A percentile compares a stretch with the other conserved stretches of the same genome.
Evolutionary conservation across 2,888 invertebrate genomes (phyloP).

Genomic region (Timandra comae): DNA sequence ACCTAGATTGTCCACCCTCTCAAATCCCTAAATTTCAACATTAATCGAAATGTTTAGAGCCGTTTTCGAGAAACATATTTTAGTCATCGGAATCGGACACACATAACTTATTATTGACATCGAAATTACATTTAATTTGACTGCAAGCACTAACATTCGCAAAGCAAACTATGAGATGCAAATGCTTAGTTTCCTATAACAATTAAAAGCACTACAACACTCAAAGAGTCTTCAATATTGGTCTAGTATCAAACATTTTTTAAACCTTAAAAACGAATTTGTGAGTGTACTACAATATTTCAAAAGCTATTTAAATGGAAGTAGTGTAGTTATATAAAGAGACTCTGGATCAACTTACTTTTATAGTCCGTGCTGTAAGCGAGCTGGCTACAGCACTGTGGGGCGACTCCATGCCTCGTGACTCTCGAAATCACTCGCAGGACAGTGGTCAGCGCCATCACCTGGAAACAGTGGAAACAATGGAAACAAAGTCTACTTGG

Average conservation of each 20-base stretch:
- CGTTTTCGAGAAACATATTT: no score
- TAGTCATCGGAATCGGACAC: no score
- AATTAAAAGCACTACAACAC: not conserved
- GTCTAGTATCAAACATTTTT: not conserved
- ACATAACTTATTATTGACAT: no score
- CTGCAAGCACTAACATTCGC: no score
- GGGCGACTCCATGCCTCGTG: constrained; percentile 16
- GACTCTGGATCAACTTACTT: constrained; percentile 25
- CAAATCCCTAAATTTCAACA: no score
- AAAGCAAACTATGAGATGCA: constrained; percentile 2
- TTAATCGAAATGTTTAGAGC: no score
- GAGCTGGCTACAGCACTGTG: constrained; percentile 33
- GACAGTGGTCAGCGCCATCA: constrained; percentile 40
- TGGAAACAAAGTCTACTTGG: no score
- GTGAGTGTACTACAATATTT: not conserved
- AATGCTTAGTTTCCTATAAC: constrained; percentile 1
- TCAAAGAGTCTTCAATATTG: not conserved
- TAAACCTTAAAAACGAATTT: not conserved
- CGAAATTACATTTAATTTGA: no score
- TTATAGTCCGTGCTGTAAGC: constrained; percentile 42
- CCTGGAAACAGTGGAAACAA: no score
- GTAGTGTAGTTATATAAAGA: not conserved
- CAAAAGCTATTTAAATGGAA: not conserved
- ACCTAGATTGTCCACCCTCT: no score
- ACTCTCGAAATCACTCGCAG: constrained; percentile 32